Evolutionary conservation across 2,113 vertebrate genomes (phyloP), one percentile per base, ranked within the genome.

Genomic region (Atlantisia rogersi): DNA sequence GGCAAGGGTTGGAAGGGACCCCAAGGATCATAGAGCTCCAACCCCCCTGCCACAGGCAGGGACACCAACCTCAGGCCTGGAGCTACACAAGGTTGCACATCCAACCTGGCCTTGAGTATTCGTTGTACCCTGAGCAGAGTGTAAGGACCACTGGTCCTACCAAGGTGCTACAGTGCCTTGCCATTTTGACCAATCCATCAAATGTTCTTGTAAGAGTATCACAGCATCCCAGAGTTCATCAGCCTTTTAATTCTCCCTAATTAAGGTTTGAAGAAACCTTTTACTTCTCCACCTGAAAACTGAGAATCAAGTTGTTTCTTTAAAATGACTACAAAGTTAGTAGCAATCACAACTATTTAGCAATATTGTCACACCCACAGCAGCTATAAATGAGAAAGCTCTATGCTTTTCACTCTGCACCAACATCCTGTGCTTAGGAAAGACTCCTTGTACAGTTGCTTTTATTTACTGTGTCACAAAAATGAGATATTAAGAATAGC

Each of bases 311-410:
- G 17, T 15, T n/a, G 35, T 31, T 75, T 80, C n/a, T 90, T 79
- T 85, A 19, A 24, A 48, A 31, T 58, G 20, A 71, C 12, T 39
- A 14, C 20, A 75, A 24, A 5, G 9, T 31, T 17, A 52, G n/a
- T 15, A 25, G 39, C 11, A 3, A 19, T 52, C 26, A 26, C 11
- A 9, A 68, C 25, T 42, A 79, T 60, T 44, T 39, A 63, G 52
- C 46, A 50, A 46, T 58, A 20, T 7, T 29, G 25, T 5, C 35
- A 39, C 17, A 67, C 3, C 5, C 0, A 0, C 5, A 5, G 10
- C 62, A 55, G 28, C 63, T 26, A 31, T n/a, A 48, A 31, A n/a
- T 2, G 4, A 67, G 22, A 40, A 21, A 40, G 12, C 22, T 52
- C 58, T 15, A 6, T 59, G 48, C 48, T 31, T 56, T 75, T 46